Percentiles rank a stretch among this genome's conserved stretches.
phyloP scores from a whole-genome alignment of 2,113 vertebrate genomes.

The Chrysochloris asiatica region DNA sequence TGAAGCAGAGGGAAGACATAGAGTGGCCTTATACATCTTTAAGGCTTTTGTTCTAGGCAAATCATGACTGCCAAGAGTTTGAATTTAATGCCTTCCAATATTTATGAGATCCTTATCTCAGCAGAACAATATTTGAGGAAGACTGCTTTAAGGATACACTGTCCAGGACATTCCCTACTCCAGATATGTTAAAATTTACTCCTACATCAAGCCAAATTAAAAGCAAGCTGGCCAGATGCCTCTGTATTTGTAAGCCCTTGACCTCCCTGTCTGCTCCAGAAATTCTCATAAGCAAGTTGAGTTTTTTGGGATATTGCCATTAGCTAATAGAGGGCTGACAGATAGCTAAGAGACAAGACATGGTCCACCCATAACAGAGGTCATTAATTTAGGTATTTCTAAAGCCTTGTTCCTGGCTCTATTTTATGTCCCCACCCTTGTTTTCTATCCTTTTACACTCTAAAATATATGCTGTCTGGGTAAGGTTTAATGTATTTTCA shows the following conservation, averaged over 20 bases:
- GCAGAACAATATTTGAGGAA: constrained; percentile 47
- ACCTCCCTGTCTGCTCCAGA: not conserved
- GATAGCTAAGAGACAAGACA: not conserved
- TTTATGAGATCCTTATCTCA: constrained; percentile 11
- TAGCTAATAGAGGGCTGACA: not conserved
- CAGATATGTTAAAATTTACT: constrained; percentile 31
- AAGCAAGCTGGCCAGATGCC: constrained; percentile 20
- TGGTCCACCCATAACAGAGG: not conserved
- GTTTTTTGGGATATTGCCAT: not conserved
- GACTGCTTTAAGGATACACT: not conserved
- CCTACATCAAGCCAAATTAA: constrained; percentile 46
- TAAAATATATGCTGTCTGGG: not conserved
- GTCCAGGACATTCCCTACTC: constrained; percentile 35
- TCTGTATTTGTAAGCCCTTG: not conserved
- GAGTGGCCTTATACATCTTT: not conserved
- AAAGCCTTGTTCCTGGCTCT: constrained; percentile 37
- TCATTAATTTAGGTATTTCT: constrained; percentile 9
- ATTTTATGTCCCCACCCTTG: constrained; percentile 12
- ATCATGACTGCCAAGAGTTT: not conserved
- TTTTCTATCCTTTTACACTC: constrained; percentile 37
- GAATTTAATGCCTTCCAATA: not conserved
- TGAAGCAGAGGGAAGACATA: not conserved
- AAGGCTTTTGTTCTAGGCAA: constrained; percentile 26
- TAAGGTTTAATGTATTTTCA: constrained; percentile 33
- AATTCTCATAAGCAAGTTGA: constrained; percentile 35